Evolutionary conservation across 2,888 invertebrate genomes (phyloP).

Genomic region (Mythimna albipuncta): DNA sequence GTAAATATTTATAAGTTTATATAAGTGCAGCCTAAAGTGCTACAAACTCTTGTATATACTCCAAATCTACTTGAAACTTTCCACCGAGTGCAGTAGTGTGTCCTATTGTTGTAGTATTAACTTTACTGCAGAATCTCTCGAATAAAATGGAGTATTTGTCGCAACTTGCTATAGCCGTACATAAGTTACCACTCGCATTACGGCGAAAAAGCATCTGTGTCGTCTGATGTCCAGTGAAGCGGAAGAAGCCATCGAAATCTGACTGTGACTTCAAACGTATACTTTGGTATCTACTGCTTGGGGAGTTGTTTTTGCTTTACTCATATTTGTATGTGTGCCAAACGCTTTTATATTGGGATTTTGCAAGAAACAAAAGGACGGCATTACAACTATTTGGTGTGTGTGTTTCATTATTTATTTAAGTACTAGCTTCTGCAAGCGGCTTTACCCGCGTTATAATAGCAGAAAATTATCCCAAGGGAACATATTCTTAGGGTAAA

Average conservation of each 20-base stretch:
- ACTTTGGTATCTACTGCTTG: no score
- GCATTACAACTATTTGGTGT: no score
- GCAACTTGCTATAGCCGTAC: not conserved
- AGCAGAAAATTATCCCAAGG: no score
- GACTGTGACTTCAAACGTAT: not conserved
- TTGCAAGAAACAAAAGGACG: not conserved
- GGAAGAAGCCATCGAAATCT: constrained; percentile 2
- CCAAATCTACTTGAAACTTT: constrained; percentile 11
- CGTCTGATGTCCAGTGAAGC: constrained; percentile 6
- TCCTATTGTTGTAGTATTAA: constrained; percentile 6
- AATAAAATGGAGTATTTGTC: constrained; percentile 17
- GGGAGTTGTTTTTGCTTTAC: not conserved
- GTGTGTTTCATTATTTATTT: no score
- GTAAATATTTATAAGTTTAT: constrained; percentile 22
- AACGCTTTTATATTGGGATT: not conserved
- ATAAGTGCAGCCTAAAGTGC: constrained; percentile 11
- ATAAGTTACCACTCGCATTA: constrained; percentile 12
- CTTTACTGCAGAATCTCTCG: not conserved
- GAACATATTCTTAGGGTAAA: no score
- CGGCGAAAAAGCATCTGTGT: constrained; percentile 9
- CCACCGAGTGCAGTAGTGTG: constrained; percentile 9
- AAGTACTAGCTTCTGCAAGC: no score
- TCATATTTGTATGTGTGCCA: not conserved
- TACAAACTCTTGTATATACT: constrained; percentile 26
- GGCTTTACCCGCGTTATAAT: no score